Base-by-base conservation (phyloP, 2,113 vertebrate genomes). In the Pseudopodoces humilis region DNA sequence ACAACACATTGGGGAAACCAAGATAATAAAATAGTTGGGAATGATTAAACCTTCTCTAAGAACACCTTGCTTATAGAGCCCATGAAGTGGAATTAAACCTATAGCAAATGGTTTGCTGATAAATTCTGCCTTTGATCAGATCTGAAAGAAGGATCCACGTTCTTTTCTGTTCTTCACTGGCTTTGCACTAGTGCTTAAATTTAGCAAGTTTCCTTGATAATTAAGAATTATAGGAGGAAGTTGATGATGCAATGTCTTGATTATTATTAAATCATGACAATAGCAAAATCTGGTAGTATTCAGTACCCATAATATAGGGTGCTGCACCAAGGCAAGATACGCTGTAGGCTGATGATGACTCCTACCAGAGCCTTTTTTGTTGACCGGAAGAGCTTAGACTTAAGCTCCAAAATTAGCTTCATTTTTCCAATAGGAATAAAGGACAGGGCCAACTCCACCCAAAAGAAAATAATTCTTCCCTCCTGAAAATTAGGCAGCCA, bases 401-500 rank as follows among this genome's bases (percentile, higher is more conserved):
- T 72, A 50, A 55, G 13, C 49, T 83, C 23, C 46, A 64, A 85
- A 94, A 90, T 79, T 55, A 69, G 31, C 12, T 77, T 67, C 67
- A 23, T 74, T 92, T 92, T 92, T 92, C 43, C 43, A 81, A 44
- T 44, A 86, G 80, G 19, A 88, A 77, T 50, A 78, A 79, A 47
- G 10, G 35, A 67, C 11, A 15, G 52, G 15, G 35, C 10, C 39
- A 89, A 39, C 30, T 78, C n/a, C 74, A 91, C 27, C 13, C 74
- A 68, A 91, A 67, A 70, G 25, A 91, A 83, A 94, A 72, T 9
- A 83, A 53, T 52, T 90, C 27, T 67, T 13, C 68, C 27, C 43
- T 86, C 5, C 63, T 74, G 71, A 21, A 94, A 92, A 88, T 90
- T 35, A 88, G 63, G 59, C 55, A 95, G 71, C 76, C 96, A 76